Percentiles rank a stretch among this genome's conserved stretches.
Evolutionary conservation across 2,888 invertebrate species (phyloP).

Genomic region (Altica lythri): DNA sequence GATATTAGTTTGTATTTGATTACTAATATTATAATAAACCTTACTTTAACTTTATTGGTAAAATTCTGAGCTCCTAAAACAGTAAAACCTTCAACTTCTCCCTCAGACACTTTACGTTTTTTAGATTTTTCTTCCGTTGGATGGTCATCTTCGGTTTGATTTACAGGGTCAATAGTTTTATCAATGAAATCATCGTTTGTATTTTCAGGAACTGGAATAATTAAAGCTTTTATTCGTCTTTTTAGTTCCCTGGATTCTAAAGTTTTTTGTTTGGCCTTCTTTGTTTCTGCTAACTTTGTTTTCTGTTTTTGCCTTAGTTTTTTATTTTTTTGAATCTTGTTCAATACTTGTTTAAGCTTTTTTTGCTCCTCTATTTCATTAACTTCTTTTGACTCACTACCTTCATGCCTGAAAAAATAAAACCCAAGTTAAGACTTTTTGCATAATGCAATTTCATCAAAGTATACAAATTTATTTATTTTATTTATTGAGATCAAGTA

Average conservation of each 20-base stretch:
- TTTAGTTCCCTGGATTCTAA: conserved; percentile 38
- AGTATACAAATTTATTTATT: no score
- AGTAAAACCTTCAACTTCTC: conserved; percentile 62
- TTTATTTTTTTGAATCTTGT: conserved; percentile 65
- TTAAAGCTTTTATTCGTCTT: conserved; percentile 36
- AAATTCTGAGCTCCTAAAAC: conserved; percentile 70
- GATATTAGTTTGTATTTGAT: neutral
- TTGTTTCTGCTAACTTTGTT: conserved; percentile 45
- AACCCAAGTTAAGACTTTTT: no score
- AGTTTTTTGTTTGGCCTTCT: conserved; percentile 45
- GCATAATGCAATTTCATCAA: no score
- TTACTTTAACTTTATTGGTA: conserved; percentile 62
- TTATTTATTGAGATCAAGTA: no score
- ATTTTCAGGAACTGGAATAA: conserved; percentile 40
- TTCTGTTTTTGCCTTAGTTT: conserved; percentile 54
- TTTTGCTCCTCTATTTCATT: conserved; percentile 54
- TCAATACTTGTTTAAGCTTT: conserved; percentile 64
- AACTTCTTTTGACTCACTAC: conserved; percentile 45
- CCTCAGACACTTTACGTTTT: conserved; percentile 44
- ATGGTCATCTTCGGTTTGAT: conserved; percentile 24
- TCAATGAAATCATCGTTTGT: conserved; percentile 44
- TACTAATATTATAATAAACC: neutral
- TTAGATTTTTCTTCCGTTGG: conserved; percentile 33
- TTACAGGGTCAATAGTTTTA: conserved; percentile 30
- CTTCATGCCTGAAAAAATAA: conserved; percentile 58